Base-by-base conservation (phyloP, 2,888 invertebrate species). In the Synergus japonicus region DNA sequence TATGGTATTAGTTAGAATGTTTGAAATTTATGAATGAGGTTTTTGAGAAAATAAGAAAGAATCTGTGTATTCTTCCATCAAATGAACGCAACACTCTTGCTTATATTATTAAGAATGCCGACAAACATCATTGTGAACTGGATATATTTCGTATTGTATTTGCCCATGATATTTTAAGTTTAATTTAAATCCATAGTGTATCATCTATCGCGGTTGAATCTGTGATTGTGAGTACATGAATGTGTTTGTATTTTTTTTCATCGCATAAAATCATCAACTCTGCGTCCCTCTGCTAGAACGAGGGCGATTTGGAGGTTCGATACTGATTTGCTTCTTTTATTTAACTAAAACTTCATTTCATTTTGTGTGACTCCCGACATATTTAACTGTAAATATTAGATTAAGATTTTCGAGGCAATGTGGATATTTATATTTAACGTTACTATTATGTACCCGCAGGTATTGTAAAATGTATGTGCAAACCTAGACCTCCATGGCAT, bases 281-380 rank as follows among this genome's bases (percentile, higher is more conserved):
- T 84, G 77, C 86, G 86, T 84, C 85, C 87, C 86, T 86, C 86
- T 85, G 82, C 78, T 82, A 81, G 80, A 81, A 86, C 85, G 87
- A 87, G 87, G 87, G 83, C 83, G 87, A 84, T 83, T 85, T 80
- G 85, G 86, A 87, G 87, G 85, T 84, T 81, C 82, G 84, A 81
- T 82, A 79, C 63, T 76, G 80, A 66, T 78, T 78, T 58, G 78
- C 44, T 10, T 76, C 73, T 18, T 58, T 46, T 65, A 76, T 73
- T 79, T 78, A 44, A 76, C 67, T 22, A 67, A 22, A 58, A 79
- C 46, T 76, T 73, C 69, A 73, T 43, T 69, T 76, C 81, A 78
- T 82, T 79, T 79, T 82, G 82, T 79, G 22, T 82, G 83, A 58
- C 76, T 82, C 82, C 81, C 78, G 79, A 79, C 29, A 13, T 73